Percentiles rank a stretch among this genome's conserved stretches.
These are phyloP conservation scores for Marasmarcha lunaedactyla DNA, from an alignment of 2,888 invertebrate species.

Conservation along the genomic window DNA sequence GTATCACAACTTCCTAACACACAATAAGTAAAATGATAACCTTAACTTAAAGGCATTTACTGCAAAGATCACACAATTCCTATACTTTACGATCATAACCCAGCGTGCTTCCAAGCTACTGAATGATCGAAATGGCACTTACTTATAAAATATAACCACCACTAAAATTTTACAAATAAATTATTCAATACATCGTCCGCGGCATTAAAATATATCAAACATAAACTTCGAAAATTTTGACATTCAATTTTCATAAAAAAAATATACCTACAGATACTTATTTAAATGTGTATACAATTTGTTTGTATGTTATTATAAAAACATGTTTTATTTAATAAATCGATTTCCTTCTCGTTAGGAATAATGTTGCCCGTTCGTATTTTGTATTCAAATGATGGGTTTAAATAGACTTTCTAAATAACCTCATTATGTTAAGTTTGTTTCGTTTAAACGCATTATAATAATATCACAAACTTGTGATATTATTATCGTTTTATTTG, in stretches of 20 bases:
- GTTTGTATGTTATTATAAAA: too few species aligned
- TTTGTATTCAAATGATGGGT: slow-evolving; percentile 1
- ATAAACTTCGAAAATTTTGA: slow-evolving; percentile 7
- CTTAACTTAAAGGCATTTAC: neutral
- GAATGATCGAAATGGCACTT: slow-evolving; percentile 28
- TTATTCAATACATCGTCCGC: too few species aligned
- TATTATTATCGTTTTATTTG: too few species aligned
- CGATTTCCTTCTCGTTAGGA: too few species aligned
- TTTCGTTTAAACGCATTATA: too few species aligned
- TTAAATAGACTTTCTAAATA: too few species aligned
- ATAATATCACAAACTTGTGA: too few species aligned
- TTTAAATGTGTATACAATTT: too few species aligned
- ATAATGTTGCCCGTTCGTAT: neutral
- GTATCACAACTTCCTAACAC: neutral
- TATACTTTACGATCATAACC: slow-evolving; percentile 20
- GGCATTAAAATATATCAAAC: neutral
- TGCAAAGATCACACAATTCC: slow-evolving; percentile 9
- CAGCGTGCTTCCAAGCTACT: slow-evolving; percentile 31
- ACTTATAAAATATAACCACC: slow-evolving; percentile 3
- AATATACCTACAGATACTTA: too few species aligned
- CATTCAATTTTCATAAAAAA: slow-evolving; percentile 4
- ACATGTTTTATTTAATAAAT: too few species aligned
- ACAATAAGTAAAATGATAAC: neutral
- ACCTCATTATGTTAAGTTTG: too few species aligned
- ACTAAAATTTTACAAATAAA: neutral